phyloP scores from a whole-genome alignment of 2,113 vertebrate genomes.

The Tupaia chinensis region DNA sequence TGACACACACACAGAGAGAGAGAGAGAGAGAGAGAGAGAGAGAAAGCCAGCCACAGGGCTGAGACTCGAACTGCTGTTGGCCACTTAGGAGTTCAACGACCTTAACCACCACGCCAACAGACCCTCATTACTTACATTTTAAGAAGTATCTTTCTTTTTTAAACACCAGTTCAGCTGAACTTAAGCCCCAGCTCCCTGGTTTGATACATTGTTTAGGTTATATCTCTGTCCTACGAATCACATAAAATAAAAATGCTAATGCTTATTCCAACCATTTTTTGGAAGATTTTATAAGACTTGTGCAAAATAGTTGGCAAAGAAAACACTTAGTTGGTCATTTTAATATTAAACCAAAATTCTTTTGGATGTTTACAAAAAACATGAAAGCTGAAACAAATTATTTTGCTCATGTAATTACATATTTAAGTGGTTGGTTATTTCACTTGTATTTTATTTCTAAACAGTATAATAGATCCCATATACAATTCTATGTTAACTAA shows the following conservation, averaged over 20 bases:
- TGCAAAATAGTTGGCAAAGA: slow-evolving; percentile 9
- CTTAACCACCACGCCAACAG: too few relatives aligned
- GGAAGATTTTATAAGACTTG: neutral
- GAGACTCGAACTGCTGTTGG: neutral
- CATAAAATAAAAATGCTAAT: neutral
- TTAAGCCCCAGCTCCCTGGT: too few relatives aligned
- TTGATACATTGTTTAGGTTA: neutral
- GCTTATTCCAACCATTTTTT: neutral
- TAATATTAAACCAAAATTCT: slow-evolving; percentile 34
- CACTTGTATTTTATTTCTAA: neutral
- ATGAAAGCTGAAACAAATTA: slow-evolving; percentile 22
- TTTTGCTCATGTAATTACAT: neutral
- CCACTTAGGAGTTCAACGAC: too few relatives aligned
- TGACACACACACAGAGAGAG: too few relatives aligned
- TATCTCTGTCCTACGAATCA: neutral
- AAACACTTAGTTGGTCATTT: neutral
- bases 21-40: neutral
- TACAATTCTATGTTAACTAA: neutral
- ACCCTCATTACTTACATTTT: neutral
- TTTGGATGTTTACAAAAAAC: slow-evolving; percentile 16
- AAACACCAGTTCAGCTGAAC: neutral
- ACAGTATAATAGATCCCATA: neutral
- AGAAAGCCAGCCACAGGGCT: too few relatives aligned
- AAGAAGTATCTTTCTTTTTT: neutral
- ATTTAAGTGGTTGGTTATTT: neutral